Percentiles rank a stretch among this genome's conserved stretches.
Evolutionary conservation across 2,113 vertebrate genomes (phyloP).

Genomic region (Bubalus kerabau): DNA sequence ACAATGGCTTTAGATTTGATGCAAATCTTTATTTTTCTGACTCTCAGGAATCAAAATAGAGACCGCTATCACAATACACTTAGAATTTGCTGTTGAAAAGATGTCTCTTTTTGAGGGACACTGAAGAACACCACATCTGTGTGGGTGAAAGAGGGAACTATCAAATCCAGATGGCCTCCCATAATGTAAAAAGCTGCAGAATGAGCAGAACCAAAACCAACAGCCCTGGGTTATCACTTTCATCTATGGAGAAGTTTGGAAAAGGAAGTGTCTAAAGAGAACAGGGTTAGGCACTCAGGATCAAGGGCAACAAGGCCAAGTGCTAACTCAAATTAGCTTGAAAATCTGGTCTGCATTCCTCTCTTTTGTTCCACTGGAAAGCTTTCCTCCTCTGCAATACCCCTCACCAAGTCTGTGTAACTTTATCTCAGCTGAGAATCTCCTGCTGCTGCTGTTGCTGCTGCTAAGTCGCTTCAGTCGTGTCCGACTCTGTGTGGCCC

Average conservation of each 20-base stretch:
- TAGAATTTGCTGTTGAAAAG: not conserved
- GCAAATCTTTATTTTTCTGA: not conserved
- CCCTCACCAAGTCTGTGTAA: not conserved
- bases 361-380: not conserved
- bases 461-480: too few species aligned
- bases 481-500: too few species aligned
- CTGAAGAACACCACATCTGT: not conserved
- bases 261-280: not conserved
- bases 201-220: not conserved
- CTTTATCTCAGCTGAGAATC: not conserved
- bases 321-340: not conserved
- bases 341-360: not conserved
- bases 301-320: not conserved
- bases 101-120: not conserved
- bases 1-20: not conserved
- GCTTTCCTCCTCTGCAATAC: not conserved
- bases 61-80: not conserved
- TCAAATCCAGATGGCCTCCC: not conserved
- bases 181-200: not conserved
- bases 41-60: not conserved
- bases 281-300: not conserved
- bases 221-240: not conserved
- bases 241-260: accelerated
- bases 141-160: not conserved
- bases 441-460: too few species aligned